Evolutionary conservation across 2,113 vertebrate species (phyloP).

Genomic region (Anolis sagrei): DNA sequence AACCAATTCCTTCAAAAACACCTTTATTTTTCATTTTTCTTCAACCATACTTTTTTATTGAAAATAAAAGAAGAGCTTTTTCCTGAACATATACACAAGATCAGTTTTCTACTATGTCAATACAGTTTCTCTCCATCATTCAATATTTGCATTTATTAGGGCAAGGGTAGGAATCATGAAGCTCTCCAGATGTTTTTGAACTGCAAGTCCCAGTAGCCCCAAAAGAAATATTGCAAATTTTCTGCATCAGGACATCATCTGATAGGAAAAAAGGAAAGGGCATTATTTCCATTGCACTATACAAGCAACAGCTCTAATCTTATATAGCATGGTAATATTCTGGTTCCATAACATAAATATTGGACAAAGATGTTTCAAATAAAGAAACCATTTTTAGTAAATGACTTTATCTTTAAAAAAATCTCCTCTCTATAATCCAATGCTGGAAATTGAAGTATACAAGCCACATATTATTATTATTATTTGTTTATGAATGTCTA

Average conservation of each 20-base stretch:
- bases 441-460: neutral
- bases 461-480: neutral
- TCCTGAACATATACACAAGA: neutral
- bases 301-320: neutral
- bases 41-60: neutral
- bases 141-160: neutral
- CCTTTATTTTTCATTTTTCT: neutral
- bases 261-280: neutral
- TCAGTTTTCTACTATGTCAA: neutral
- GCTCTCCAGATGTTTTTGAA: too few relatives aligned
- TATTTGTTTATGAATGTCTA: too few relatives aligned
- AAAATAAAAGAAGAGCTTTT: constrained; percentile 13
- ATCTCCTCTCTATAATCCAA: neutral
- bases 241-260: neutral
- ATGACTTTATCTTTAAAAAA: too few relatives aligned
- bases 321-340: neutral
- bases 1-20: neutral
- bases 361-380: too few relatives aligned
- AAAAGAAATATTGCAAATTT: too few relatives aligned
- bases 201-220: too few relatives aligned
- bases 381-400: too few relatives aligned
- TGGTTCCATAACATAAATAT: neutral
- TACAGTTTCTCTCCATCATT: neutral
- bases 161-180: too few relatives aligned
- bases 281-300: neutral